A percentile compares a stretch with the other conserved stretches of the same genome.
Evolutionary conservation across 2,888 invertebrate genomes (phyloP).

Genomic region (Athetis lepigone): DNA sequence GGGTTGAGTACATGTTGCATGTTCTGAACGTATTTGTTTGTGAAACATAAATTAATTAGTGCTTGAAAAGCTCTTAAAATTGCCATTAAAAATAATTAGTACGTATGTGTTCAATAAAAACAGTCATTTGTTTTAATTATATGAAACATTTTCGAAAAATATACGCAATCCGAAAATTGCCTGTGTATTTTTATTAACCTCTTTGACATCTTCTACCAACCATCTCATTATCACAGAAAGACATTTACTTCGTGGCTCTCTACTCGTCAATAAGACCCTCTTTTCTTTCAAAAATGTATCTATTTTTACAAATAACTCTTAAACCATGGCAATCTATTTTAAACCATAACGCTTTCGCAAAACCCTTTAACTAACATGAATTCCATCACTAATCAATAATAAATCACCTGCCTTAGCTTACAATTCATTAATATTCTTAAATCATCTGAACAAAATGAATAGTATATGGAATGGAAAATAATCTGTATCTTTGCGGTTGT

Average conservation of each 20-base stretch:
- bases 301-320: neutral
- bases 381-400: conserved; percentile 18
- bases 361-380: conserved; percentile 19
- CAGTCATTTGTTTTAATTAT: neutral
- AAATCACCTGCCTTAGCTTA: conserved; percentile 49
- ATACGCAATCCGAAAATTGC: neutral
- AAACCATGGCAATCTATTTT: conserved; percentile 23
- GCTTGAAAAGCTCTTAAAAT: neutral
- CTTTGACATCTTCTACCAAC: too few relatives aligned
- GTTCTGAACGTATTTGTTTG: conserved; percentile 9
- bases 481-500: conserved; percentile 29
- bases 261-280: neutral
- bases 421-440: conserved; percentile 48
- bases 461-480: conserved; percentile 31
- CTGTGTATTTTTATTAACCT: neutral
- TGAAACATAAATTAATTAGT: conserved; percentile 21
- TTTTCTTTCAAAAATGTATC: neutral
- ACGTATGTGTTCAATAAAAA: neutral
- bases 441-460: conserved; percentile 51
- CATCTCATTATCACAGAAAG: neutral
- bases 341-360: neutral
- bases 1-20: neutral
- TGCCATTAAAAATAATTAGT: neutral
- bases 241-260: neutral
- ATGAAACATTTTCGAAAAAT: neutral